Evolutionary conservation across 2,888 invertebrate species (phyloP), one percentile per base, ranked within the genome.

Genomic region (Megalurothrips usitatus): DNA sequence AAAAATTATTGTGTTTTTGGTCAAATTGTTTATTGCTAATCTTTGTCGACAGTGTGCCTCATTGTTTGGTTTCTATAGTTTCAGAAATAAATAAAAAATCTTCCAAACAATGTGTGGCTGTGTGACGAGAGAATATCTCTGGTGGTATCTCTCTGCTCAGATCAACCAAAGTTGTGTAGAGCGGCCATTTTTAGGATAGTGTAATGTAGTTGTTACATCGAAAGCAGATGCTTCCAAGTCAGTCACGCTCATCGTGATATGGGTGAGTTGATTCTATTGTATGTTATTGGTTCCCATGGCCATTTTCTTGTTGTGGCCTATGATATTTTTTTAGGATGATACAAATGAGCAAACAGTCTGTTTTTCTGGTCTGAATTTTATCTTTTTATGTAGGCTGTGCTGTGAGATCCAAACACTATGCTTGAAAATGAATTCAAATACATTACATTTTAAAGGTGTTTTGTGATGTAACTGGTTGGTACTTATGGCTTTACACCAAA

Each of bases 111-210:
- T 75, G 68, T 26, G 12, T 26, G 26, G 68, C 68, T 75, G 26
- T 75, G 68, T 75, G 26, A 26, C 23, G 26, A 75, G 68, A 75
- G 68, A 26, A 26, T 12, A 75, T 26, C 68, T 26, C 68, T 75
- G 68, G 11, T n/a, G 12, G 23, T 12, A 75, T 26, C 68, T 26
- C 68, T 75, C 68, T 23, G 68, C 68, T 75, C 68, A 75, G 68
- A 75, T 75, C 68, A 75, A 75, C 68, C 68, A 75, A 75, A 75
- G 68, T 75, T 75, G 68, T 75, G 68, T 75, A 75, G 68, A 75
- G 68, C 68, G 68, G 68, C 68, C 68, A 75, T 75, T 23, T 75
- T 75, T 26, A 75, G 68, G 12, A 26, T 75, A 75, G 26, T 75
- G 9, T 75, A 75, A 12, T 75, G 23, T 26, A 75, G 68, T 23